Evolutionary conservation across 2,888 invertebrate species (phyloP).

Genomic region (Eristalis arbustorum): DNA sequence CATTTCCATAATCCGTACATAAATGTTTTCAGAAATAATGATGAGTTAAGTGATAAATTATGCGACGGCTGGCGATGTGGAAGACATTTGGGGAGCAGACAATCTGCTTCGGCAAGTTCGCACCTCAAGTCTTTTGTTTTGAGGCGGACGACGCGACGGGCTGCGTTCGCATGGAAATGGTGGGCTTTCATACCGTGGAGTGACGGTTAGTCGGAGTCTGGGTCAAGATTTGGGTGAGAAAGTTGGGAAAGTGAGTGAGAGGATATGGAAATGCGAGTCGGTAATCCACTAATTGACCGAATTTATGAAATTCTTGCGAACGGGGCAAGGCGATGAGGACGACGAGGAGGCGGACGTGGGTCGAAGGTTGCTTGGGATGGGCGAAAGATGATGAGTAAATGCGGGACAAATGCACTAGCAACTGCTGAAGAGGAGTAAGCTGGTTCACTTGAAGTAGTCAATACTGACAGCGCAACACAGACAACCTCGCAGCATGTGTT

Average conservation of each 20-base stretch:
- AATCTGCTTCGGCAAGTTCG: conserved; percentile 2
- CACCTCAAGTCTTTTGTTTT: conserved; percentile 23
- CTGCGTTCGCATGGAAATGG: neutral
- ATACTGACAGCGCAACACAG: no score
- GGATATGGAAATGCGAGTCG: neutral
- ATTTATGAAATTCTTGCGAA: neutral
- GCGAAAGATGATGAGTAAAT: no score
- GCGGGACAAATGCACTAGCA: no score
- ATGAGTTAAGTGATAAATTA: conserved; percentile 29
- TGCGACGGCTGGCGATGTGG: neutral
- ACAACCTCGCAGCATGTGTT: no score
- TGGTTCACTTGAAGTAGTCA: no score
- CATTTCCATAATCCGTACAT: conserved; percentile 59
- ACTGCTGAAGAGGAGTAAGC: no score
- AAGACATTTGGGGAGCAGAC: neutral
- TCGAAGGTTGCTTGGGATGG: neutral
- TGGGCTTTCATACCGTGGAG: neutral
- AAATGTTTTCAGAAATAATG: conserved; percentile 24
- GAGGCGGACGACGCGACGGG: no score
- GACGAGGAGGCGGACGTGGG: neutral
- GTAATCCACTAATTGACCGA: neutral
- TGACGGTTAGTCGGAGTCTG: neutral
- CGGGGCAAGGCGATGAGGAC: neutral
- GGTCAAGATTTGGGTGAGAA: neutral
- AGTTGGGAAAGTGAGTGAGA: neutral